Evolutionary conservation across 2,888 invertebrate species (phyloP), one percentile per base, ranked within the genome.

Genomic region (Enchytraeus crypticus): DNA sequence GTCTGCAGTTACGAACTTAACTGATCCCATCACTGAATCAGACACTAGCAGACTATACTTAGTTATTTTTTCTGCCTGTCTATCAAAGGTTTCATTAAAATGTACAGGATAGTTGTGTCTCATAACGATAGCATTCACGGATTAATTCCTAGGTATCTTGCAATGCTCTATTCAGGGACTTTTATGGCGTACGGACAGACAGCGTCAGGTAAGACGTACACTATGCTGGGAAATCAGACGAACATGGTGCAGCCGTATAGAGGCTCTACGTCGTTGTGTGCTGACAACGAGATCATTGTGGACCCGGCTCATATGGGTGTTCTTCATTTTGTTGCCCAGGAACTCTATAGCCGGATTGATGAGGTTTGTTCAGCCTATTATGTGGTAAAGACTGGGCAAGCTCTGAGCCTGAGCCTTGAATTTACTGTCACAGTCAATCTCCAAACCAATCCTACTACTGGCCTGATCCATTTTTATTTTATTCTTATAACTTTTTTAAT

Each of bases 121-220:
- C n/a, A 11, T 49, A 18, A 14, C 8, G 23, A 21, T 49, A 49
- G 23, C 14, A 30, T 23, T 23, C 32, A 29, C 27, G 33, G 27
- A 27, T 32, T 21, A 29, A 27, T 30, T 57, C 23, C 21, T n/a
- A n/a, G 18, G 27, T 29, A 33, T 23, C 23, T 26, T 51, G 38
- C 5, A 14, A 26, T 54, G 62, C 59, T 61, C 53, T 57, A 65
- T 67, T n/a, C 63, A 79, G 90, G 89, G 1, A 92, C 92, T 0
- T 86, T 92, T 67, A 90, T 92, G 80, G 90, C 91, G 0, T 92
- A 92, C 76, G 92, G 92, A 5, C 92, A 92, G 78, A 92, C 91
- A 3, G 88, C 90, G 0, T 90, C 90, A 0, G 92, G 91, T 58
- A 77, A 76, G 66, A 78, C 78, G 0, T 72, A 70, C 62, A 77